A percentile compares a stretch with the other conserved stretches of the same genome.
These are phyloP conservation scores for Bombus huntii DNA, from an alignment of 1,140 invertebrate species.

Conservation along the genomic window DNA sequence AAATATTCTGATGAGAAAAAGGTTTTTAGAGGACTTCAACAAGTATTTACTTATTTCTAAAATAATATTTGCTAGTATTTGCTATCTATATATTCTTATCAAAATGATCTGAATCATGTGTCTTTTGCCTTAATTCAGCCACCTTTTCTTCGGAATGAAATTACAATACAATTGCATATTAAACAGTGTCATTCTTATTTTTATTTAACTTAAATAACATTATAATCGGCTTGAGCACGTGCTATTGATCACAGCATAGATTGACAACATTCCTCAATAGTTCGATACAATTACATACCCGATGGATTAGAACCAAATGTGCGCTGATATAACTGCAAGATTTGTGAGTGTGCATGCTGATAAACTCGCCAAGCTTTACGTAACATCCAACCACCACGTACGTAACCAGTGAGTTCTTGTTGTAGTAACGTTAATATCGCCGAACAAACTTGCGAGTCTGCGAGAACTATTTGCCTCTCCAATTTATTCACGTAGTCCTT, in stretches of 20 bases:
- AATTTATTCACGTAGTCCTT: constrained; percentile 77
- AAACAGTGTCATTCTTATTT: not conserved
- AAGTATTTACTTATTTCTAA: too few species aligned
- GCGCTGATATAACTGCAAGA: constrained; percentile 83
- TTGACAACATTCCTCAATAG: not conserved
- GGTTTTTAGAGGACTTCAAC: too few species aligned
- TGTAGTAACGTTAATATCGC: constrained; percentile 86
- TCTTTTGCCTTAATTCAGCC: too few species aligned
- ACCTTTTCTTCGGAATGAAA: too few species aligned
- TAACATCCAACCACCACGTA: constrained; percentile 88
- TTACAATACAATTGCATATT: not conserved
- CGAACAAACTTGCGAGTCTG: constrained; percentile 87
- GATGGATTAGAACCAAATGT: constrained; percentile 76
- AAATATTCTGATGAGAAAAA: too few species aligned
- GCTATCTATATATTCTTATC: too few species aligned
- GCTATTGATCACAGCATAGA: not conserved
- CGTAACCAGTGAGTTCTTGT: constrained; percentile 87
- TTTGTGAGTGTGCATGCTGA: constrained; percentile 86
- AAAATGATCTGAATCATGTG: too few species aligned
- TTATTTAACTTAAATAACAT: not conserved
- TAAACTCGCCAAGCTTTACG: constrained; percentile 90
- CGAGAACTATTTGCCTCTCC: constrained; percentile 87
- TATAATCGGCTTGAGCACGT: too few species aligned
- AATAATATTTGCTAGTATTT: too few species aligned
- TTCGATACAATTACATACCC: constrained; percentile 59